phyloP scores from a whole-genome alignment of 2,797 vertebrate species.

The Anabacerthia variegaticeps region DNA sequence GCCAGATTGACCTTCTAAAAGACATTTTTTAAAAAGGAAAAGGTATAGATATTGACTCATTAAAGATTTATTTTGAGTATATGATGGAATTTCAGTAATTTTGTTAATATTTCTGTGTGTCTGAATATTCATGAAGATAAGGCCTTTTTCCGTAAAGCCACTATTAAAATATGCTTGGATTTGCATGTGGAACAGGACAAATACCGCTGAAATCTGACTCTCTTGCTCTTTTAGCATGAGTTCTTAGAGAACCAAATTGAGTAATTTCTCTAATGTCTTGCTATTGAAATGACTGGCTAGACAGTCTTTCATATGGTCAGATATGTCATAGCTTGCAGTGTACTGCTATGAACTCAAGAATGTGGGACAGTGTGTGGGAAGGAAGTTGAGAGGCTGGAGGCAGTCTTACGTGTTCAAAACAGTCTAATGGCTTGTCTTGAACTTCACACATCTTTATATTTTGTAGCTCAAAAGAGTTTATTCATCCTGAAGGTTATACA shows the following conservation, averaged over 20 bases:
- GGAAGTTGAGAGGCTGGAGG: background rate
- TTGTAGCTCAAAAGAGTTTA: background rate
- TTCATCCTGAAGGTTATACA: background rate
- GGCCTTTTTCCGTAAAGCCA: background rate
- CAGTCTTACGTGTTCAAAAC: background rate
- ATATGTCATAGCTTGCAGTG: background rate
- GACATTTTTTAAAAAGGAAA: background rate
- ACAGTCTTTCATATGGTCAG: background rate
- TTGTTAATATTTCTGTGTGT: background rate
- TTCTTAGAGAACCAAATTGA: background rate
- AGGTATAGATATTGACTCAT: background rate
- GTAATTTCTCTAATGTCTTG: background rate
- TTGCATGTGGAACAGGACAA: background rate
- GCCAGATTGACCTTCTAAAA: background rate
- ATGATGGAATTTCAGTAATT: background rate
- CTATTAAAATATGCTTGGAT: background rate
- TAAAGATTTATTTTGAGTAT: background rate
- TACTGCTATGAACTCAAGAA: background rate
- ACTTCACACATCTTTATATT: background rate
- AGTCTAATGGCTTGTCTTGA: background rate
- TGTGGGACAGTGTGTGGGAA: background rate
- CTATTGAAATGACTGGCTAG: background rate
- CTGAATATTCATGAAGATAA: background rate
- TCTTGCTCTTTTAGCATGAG: background rate
- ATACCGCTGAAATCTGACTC: background rate